Conservation (phyloP, 37 sponge, comb jelly and placozoan genomes). For the Chondrilla cf. caribensis region DNA sequence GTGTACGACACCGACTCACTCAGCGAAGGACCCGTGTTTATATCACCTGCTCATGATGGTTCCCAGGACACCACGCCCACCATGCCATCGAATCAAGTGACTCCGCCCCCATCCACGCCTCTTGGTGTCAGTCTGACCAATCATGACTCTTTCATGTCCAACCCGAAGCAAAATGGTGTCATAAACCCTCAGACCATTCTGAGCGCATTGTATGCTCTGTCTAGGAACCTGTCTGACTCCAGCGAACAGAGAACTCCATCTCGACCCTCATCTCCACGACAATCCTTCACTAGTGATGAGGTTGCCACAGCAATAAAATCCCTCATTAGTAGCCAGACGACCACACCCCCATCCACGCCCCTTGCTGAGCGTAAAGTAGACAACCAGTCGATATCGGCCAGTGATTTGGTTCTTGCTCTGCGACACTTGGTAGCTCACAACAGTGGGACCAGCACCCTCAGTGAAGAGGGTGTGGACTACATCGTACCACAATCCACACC, state of each 20-base stretch:
- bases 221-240: conserved; percentile 3
- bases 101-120: conserved; percentile 22
- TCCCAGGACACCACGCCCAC: conserved; percentile 21
- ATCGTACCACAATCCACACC: conserved; percentile 17
- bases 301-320: conserved; percentile 23
- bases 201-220: background rate
- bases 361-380: conserved; percentile 9
- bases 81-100: conserved; percentile 6
- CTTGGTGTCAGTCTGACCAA: conserved; percentile 9
- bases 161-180: conserved; percentile 14
- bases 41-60: background rate
- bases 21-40: background rate
- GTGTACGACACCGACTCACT: background rate
- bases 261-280: conserved; percentile 6
- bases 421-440: background rate
- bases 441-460: background rate
- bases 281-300: conserved; percentile 5
- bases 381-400: conserved; percentile 2
- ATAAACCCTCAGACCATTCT: conserved; percentile 16
- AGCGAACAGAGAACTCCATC: background rate
- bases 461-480: background rate
- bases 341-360: conserved; percentile 23
- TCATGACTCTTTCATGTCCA: background rate
- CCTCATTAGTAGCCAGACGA: conserved; percentile 17
- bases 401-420: conserved; percentile 2